Conservation (phyloP, 2,888 invertebrate genomes). For the Ramazzottius varieornatus region DNA sequence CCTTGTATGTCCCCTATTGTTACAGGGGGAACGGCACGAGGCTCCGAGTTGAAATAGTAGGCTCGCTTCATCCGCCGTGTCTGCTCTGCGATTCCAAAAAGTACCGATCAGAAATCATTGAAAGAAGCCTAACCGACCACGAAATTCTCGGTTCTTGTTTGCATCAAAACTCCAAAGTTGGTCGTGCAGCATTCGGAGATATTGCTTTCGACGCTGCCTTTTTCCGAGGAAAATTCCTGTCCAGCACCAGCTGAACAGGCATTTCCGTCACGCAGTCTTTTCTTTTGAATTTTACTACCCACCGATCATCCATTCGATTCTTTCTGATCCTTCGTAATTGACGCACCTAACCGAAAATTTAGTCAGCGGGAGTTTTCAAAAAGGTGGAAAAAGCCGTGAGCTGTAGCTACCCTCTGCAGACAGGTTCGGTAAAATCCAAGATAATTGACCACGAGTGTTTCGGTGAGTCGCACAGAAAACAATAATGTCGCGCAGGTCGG, state of each 20-base stretch:
- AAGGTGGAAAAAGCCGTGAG: neutral
- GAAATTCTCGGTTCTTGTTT: too few species aligned
- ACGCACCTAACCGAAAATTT: too few species aligned
- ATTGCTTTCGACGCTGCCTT: too few species aligned
- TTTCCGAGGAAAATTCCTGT: too few species aligned
- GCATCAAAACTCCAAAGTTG: too few species aligned
- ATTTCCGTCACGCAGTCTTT: too few species aligned
- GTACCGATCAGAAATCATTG: too few species aligned
- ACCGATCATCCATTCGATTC: conserved; percentile 1
- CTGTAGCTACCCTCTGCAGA: neutral
- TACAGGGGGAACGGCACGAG: neutral
- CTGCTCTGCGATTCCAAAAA: neutral
- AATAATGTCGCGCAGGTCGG: neutral
- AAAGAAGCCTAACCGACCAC: too few species aligned
- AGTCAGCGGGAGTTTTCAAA: neutral
- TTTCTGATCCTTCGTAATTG: neutral
- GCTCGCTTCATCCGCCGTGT: neutral
- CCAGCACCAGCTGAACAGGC: too few species aligned
- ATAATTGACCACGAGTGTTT: neutral
- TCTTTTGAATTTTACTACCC: too few species aligned
- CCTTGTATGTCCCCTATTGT: neutral
- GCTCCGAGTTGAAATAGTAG: neutral
- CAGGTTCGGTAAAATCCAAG: neutral
- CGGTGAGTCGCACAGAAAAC: neutral
- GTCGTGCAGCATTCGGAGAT: too few species aligned